Evolutionary conservation across 2,113 vertebrate species (phyloP).

Genomic region (Oceanodroma tethys): DNA sequence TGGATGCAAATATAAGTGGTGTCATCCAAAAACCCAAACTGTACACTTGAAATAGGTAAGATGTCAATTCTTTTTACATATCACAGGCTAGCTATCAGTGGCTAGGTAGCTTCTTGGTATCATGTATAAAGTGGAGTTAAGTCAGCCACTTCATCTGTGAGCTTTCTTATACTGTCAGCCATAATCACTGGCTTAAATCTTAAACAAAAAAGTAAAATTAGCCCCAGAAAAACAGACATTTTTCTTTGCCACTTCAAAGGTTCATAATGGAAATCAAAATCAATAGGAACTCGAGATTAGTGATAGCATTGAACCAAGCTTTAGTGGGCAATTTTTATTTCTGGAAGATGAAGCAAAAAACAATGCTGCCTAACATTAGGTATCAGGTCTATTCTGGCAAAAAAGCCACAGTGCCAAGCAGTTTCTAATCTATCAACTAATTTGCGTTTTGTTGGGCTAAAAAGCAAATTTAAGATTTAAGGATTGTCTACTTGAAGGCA

Average conservation of each 20-base stretch:
- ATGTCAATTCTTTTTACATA: background rate
- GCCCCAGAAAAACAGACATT: background rate
- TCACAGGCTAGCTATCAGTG: background rate
- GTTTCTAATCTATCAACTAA: background rate
- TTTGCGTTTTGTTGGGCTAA: background rate
- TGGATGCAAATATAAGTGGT: background rate
- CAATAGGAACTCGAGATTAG: accelerated
- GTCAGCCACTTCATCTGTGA: background rate
- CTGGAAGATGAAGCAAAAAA: background rate
- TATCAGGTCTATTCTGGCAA: background rate
- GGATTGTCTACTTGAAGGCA: background rate
- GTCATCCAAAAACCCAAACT: background rate
- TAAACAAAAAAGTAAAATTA: background rate
- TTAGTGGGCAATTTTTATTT: background rate
- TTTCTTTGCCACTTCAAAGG: background rate
- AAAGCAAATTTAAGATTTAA: background rate
- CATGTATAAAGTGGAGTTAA: background rate
- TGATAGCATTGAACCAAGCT: background rate
- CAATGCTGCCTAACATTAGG: accelerated
- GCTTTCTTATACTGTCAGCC: background rate
- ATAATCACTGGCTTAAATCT: background rate
- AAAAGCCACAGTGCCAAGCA: background rate
- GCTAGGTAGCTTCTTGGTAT: background rate
- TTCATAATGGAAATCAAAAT: background rate
- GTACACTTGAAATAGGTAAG: background rate